Conservation (phyloP, 2,113 vertebrate species). For the Phylloscopus trochilus region DNA sequence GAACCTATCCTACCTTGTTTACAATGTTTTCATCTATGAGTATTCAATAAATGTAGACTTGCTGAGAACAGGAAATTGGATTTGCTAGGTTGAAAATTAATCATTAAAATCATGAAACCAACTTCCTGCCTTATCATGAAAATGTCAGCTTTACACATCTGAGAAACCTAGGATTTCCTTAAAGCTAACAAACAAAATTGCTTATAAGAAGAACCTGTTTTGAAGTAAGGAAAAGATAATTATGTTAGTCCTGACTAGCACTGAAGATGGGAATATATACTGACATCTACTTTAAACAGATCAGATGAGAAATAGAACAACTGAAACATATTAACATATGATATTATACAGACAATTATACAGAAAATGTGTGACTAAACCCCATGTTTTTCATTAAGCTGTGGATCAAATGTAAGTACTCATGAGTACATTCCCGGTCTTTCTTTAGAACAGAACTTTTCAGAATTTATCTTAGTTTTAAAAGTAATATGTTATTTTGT, state of each 20-base stretch:
- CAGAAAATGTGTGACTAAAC: background rate
- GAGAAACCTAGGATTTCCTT: background rate
- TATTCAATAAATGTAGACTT: background rate
- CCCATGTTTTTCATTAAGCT: background rate
- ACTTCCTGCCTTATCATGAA: constrained; percentile 8
- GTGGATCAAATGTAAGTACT: background rate
- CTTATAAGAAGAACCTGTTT: background rate
- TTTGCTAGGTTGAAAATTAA: background rate
- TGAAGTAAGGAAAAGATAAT: background rate
- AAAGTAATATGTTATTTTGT: background rate
- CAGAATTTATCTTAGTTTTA: background rate
- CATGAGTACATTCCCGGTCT: background rate
- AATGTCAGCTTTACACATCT: background rate
- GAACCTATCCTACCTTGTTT: background rate
- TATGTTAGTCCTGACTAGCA: background rate
- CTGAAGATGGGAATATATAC: background rate
- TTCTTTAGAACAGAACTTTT: background rate
- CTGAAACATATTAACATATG: background rate
- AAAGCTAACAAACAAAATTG: background rate
- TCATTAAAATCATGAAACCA: background rate
- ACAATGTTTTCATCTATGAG: background rate
- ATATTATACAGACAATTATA: background rate
- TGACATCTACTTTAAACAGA: constrained; percentile 28
- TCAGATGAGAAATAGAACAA: constrained; percentile 15
- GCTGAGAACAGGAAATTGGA: background rate